phyloP scores from a whole-genome alignment of 2,888 invertebrate species.

The Synanthedon andrenaeformis region DNA sequence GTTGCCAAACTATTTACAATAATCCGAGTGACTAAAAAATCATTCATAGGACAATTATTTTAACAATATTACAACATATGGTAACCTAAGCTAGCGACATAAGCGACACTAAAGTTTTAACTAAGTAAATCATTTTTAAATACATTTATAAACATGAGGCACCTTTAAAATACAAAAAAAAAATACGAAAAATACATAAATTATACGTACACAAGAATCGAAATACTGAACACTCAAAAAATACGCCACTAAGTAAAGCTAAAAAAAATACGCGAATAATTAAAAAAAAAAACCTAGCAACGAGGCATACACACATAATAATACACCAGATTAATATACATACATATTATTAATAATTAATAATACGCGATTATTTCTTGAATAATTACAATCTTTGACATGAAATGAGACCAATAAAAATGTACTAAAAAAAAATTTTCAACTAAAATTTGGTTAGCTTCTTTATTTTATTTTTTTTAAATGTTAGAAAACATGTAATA shows the following conservation, averaged over 20 bases:
- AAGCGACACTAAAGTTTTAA: slow-evolving; percentile 6
- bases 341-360: neutral
- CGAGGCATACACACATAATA: neutral
- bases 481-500: slow-evolving; percentile 27
- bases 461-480: slow-evolving; percentile 22
- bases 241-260: neutral
- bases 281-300: neutral
- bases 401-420: slow-evolving; percentile 60
- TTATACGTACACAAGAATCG: neutral
- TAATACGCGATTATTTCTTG: slow-evolving; percentile 4
- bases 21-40: slow-evolving; percentile 28
- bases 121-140: neutral
- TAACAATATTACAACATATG: slow-evolving; percentile 8
- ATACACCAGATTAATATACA: neutral
- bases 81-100: slow-evolving; percentile 20
- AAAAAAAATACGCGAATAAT: neutral
- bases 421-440: slow-evolving; percentile 25
- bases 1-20: slow-evolving; percentile 58
- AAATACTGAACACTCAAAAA: neutral
- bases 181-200: neutral
- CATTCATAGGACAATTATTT: neutral
- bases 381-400: slow-evolving; percentile 59
- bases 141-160: neutral
- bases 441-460: slow-evolving; percentile 60
- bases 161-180: neutral